phyloP scores from a whole-genome alignment of 2,113 vertebrate genomes.

The Natator depressus region DNA sequence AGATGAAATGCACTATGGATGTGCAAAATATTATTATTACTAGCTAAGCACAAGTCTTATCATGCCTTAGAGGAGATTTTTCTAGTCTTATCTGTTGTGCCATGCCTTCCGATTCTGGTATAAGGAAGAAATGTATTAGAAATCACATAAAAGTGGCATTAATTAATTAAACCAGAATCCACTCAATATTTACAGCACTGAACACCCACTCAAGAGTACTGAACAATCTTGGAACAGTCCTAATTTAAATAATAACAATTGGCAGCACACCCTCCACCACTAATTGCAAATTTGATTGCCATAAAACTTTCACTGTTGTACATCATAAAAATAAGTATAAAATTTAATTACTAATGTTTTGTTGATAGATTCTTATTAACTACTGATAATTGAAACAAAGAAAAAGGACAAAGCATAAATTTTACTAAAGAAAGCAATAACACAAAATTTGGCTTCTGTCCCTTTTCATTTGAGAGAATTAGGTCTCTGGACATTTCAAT shows the following conservation, averaged over 20 bases:
- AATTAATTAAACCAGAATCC: constrained; percentile 8
- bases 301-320: background rate
- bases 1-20: background rate
- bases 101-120: background rate
- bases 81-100: background rate
- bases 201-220: background rate
- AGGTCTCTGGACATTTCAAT: constrained; percentile 31
- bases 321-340: background rate
- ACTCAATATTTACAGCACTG: constrained; percentile 1
- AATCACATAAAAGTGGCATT: background rate
- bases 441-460: background rate
- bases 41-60: background rate
- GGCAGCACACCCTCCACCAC: background rate
- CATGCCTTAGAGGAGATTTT: background rate
- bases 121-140: background rate
- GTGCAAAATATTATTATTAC: background rate
- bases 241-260: constrained; percentile 17
- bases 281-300: background rate
- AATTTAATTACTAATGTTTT: constrained; percentile 14
- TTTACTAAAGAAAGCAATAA: background rate
- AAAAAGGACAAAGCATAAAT: background rate
- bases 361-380: background rate
- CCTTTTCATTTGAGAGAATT: constrained; percentile 1
- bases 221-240: constrained; percentile 5
- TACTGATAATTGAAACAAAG: background rate